Evolutionary conservation across 2,888 invertebrate species (phyloP), one percentile per base, ranked within the genome.

Genomic region (Torymus tubicola): DNA sequence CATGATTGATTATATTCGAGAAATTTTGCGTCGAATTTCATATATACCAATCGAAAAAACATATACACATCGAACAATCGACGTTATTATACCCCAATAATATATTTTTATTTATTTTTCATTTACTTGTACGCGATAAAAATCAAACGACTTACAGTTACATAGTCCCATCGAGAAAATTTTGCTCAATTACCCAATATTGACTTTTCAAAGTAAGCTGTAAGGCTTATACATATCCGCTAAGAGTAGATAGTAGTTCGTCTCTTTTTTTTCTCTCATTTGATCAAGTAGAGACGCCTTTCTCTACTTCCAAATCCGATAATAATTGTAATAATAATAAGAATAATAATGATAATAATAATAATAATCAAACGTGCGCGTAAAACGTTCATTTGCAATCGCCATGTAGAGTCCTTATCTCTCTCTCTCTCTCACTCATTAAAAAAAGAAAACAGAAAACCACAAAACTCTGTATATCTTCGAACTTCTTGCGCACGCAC

Each of bases 271-370:
- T 55, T 21, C 53, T 53, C 31, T 61, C 57, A 4, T 24, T 11
- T n/a, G 16, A 65, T 14, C 10, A 16, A 42, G 42, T 55, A 21
- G 50, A 60, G 31, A 63, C 58, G 55, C 60, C 5, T 65, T 64
- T 81, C 74, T 81, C 75, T 81, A 81, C 78, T 78, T 78, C 71
- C 67, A 75, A 81, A 81, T 78, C 74, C 81, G 78, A 81, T 81
- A 78, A 81, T 64, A 57, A 42, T 42, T 42, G 10, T 42, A 42
- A 42, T 42, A 42, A 42, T 42, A 42, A 42, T 42, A 8, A 42
- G 5, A 42, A 42, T 42, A 42, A 42, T 42, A 42, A 42, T 42
- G 42, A 42, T 42, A 42, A 42, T 42, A 42, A 8, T 0, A 42
- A 61, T 61, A 53, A 55, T 64, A 68, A 71, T 60, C 21, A 21